These are phyloP conservation scores for Podiceps cristatus DNA, from an alignment of 2,113 vertebrate species.

Conservation along the genomic window DNA sequence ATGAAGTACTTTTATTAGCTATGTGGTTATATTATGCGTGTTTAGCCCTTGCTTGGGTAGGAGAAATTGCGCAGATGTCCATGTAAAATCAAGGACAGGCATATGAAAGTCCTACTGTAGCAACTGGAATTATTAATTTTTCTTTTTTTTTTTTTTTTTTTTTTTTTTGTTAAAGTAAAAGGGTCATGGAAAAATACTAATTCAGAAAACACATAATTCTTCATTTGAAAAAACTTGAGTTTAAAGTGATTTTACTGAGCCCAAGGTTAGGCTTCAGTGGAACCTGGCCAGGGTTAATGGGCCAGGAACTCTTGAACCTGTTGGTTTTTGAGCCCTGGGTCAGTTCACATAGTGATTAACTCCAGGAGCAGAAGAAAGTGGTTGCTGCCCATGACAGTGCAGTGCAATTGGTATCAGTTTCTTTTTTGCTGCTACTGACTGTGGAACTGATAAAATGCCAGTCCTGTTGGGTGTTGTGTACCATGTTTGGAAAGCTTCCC, in stretches of 20 bases:
- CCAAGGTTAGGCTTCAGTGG: slow-evolving; percentile 31
- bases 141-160: background rate
- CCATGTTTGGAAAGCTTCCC: slow-evolving; percentile 10
- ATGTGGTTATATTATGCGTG: background rate
- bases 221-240: background rate
- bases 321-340: background rate
- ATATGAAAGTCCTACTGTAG: background rate
- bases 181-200: slow-evolving; percentile 41
- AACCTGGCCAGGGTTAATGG: slow-evolving; percentile 19
- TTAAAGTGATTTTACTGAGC: slow-evolving; percentile 17
- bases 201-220: background rate
- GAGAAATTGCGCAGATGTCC: background rate
- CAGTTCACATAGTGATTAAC: background rate
- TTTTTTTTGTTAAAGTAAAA: background rate
- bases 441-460: background rate
- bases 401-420: background rate
- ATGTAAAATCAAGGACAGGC: background rate
- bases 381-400: background rate
- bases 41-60: background rate
- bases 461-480: background rate
- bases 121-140: background rate
- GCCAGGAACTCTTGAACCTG: slow-evolving; percentile 1
- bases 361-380: background rate
- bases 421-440: background rate
- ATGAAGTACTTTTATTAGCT: background rate